Percentiles rank a stretch among this genome's conserved stretches.
Conservation (phyloP, 2,888 invertebrate species). For the Malthinus flaveolus region DNA sequence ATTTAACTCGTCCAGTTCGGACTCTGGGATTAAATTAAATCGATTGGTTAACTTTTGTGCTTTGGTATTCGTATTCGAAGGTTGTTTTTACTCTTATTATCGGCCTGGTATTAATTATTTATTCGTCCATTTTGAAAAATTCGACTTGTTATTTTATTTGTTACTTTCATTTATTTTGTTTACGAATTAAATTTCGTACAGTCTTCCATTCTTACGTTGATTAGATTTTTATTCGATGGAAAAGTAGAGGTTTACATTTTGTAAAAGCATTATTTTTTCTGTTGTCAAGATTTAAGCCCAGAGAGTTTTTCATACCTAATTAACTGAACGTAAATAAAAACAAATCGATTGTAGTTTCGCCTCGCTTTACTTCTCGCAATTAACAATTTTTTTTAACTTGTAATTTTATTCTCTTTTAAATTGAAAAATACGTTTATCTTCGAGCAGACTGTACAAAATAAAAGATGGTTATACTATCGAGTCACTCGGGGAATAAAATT, state of each 20-base stretch:
- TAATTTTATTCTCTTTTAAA: slow-evolving; percentile 26
- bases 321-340: slow-evolving; percentile 37
- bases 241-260: not conserved
- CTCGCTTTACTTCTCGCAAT: slow-evolving; percentile 22
- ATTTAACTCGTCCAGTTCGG: slow-evolving; percentile 1
- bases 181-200: slow-evolving; percentile 3
- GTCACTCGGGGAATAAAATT: slow-evolving; percentile 42
- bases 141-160: slow-evolving; percentile 1
- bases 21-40: not conserved
- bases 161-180: slow-evolving; percentile 5
- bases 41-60: not conserved
- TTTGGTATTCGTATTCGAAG: not conserved
- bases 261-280: not conserved
- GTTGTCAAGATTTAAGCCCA: slow-evolving; percentile 23
- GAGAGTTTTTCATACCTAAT: slow-evolving; percentile 36
- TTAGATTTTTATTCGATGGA: slow-evolving; percentile 4
- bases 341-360: slow-evolving; percentile 20
- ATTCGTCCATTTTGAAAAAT: slow-evolving; percentile 4
- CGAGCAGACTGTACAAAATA: slow-evolving; percentile 35
- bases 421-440: slow-evolving; percentile 44
- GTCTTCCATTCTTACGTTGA: slow-evolving; percentile 5
- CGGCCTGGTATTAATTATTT: not conserved
- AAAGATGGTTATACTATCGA: slow-evolving; percentile 41
- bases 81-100: not conserved
- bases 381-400: slow-evolving; percentile 2